These are phyloP conservation scores for Tribolium castaneum DNA, from an alignment of 1,140 invertebrate species.

Conservation along the genomic window DNA sequence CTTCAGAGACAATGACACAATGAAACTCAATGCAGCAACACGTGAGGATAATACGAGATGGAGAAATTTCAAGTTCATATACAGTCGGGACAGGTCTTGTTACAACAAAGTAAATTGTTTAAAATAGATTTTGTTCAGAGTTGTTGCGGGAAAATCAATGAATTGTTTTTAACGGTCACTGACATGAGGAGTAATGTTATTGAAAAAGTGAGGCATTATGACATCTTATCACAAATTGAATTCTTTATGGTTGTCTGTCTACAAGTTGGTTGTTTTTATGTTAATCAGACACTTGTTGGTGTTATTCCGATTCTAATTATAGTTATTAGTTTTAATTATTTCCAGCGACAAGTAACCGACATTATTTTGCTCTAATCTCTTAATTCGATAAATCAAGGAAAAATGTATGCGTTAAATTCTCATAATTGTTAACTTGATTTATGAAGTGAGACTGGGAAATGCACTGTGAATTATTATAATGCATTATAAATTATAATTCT, in stretches of 20 bases:
- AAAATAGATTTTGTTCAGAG: neutral
- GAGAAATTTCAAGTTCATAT: constrained; percentile 6
- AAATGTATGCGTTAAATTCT: neutral
- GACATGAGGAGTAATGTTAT: neutral
- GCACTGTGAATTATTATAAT: neutral
- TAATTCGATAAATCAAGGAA: neutral
- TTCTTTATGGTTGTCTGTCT: neutral
- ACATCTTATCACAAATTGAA: neutral
- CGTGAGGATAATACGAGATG: neutral
- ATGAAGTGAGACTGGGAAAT: neutral
- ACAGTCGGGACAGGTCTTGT: neutral
- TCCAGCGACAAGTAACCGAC: neutral
- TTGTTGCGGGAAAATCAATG: neutral
- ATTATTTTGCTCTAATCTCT: neutral
- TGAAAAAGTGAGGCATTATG: neutral
- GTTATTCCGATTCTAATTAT: neutral
- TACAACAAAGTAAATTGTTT: constrained; percentile 4
- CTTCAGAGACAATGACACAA: neutral
- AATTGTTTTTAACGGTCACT: neutral
- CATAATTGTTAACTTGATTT: neutral
- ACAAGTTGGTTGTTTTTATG: neutral
- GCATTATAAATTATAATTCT: neutral
- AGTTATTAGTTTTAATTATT: neutral
- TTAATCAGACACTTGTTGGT: neutral
- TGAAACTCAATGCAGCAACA: constrained; percentile 5